A percentile compares a stretch with the other conserved stretches of the same genome.
These are phyloP conservation scores for Diplazon laetatorius DNA, from an alignment of 2,888 invertebrate species.

Conservation along the genomic window DNA sequence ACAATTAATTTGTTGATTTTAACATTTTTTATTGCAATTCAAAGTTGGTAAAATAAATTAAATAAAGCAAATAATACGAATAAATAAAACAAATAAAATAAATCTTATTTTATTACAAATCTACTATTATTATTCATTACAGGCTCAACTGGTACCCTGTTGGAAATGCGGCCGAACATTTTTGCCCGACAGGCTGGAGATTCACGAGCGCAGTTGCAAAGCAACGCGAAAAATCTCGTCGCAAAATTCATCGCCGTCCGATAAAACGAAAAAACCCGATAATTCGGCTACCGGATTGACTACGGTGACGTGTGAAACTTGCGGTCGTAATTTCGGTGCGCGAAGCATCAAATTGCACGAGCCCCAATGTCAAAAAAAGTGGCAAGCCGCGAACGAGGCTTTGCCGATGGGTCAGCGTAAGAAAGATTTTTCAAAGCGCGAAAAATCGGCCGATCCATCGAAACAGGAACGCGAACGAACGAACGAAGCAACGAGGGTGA, in stretches of 20 bases:
- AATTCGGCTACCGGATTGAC: conserved; percentile 61
- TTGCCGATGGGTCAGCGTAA: conserved; percentile 83
- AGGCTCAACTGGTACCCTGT: conserved; percentile 85
- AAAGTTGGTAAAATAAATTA: too few species aligned
- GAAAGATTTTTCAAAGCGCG: conserved; percentile 82
- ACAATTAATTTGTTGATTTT: too few species aligned
- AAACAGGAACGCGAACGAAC: conserved; percentile 16
- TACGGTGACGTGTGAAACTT: conserved; percentile 85
- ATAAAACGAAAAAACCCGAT: conserved; percentile 41
- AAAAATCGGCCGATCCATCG: conserved; percentile 63
- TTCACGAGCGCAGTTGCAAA: conserved; percentile 85
- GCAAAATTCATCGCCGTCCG: conserved; percentile 29
- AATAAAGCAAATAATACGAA: background rate
- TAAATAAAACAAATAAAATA: background rate
- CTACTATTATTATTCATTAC: conserved; percentile 50
- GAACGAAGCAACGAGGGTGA: conserved; percentile 68
- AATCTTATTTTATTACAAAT: background rate
- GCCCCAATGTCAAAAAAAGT: conserved; percentile 87
- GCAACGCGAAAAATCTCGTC: conserved; percentile 61
- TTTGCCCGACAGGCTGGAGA: conserved; percentile 86
- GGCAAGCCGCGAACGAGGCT: conserved; percentile 85
- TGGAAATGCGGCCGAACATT: conserved; percentile 88
- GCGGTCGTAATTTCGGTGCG: conserved; percentile 87
- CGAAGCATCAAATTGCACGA: conserved; percentile 87
- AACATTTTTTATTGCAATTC: too few species aligned